Base-by-base conservation (phyloP, 2,113 vertebrate genomes). In the Eulemur macaco region DNA sequence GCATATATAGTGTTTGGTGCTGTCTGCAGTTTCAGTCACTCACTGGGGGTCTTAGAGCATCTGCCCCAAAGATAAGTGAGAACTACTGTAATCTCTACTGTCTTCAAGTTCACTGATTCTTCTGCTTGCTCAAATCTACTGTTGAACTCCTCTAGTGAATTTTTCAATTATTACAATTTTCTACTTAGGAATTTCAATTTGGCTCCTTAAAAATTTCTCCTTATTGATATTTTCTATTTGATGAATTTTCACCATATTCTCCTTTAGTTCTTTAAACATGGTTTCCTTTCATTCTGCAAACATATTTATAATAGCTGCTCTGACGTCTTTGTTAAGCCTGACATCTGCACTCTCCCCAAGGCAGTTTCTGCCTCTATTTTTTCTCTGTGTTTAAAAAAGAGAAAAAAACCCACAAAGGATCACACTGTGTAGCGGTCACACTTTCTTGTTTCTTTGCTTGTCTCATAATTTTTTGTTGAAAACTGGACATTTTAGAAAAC, bases 281-380 rank as follows among this genome's bases (percentile, higher is more conserved):
- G 8, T 81, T 96, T 91, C 29, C 25, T 82, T 96, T 93, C 39
- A 89, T 69, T 89, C 31, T 86, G 80, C 37, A 77, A 63, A 60
- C 21, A 23, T 69, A 60, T 81, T 81, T 96, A 56, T 77, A 81
- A 54, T 66, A 64, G 13, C 18, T 86, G 12, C 23, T 63, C 60
- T 90, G 45, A 90, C 83, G 52, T 81, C 15, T 71, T 66, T 63
- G 60, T 82, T 78, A 80, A 73, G 47, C 47, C 27, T 27, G n/a
- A 92, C 10, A n/a, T 64, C 31, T 73, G 39, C 5, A 63, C 31
- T 3, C 39, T 83, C 50, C 34, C 54, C 8, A 56, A 71, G 73
- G 63, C 29, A 86, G 50, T 89, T 81, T 92, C 50, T 60, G 34
- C 47, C 18, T 25, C 63, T 37, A 6, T 92, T 80, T 47, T 21